phyloP scores from a whole-genome alignment of 2,797 vertebrate species.

The Lutjanus argentimaculatus region DNA sequence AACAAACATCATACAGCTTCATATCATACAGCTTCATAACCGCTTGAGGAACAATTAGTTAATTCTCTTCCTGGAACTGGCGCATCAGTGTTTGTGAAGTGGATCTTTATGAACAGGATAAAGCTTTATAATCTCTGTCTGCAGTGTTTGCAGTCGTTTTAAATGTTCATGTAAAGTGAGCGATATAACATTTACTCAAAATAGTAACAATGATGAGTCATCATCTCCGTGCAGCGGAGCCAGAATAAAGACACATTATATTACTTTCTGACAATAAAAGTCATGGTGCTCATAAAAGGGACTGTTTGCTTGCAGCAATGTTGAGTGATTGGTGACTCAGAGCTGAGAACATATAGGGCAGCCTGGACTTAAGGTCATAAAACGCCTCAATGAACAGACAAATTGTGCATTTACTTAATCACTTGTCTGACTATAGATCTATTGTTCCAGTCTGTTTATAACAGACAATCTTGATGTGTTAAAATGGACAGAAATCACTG shows the following conservation, averaged over 20 bases:
- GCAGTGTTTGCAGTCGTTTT: conserved; percentile 25
- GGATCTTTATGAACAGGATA: conserved; percentile 32
- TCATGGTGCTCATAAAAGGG: background rate
- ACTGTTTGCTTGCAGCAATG: background rate
- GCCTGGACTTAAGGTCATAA: conserved; percentile 24
- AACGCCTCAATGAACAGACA: background rate
- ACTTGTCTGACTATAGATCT: background rate
- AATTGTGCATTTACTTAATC: background rate
- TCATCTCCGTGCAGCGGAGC: conserved; percentile 5
- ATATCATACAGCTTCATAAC: conserved; percentile 46
- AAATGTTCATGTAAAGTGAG: conserved; percentile 13
- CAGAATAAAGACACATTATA: background rate
- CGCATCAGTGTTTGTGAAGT: conserved; percentile 16
- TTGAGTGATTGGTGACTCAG: background rate
- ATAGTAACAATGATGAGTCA: conserved; percentile 15
- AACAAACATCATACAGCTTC: conserved; percentile 52
- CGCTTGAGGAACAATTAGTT: conserved; percentile 23
- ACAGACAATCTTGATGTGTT: background rate
- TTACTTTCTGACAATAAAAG: conserved; percentile 27
- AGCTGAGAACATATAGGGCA: background rate
- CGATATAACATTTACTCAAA: conserved; percentile 24
- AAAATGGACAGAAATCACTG: background rate
- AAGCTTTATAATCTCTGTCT: conserved; percentile 31
- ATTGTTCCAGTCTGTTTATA: background rate
- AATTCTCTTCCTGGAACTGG: conserved; percentile 33